Evolutionary conservation across 2,888 invertebrate genomes (phyloP).

Genomic region (Conus canariensis): DNA sequence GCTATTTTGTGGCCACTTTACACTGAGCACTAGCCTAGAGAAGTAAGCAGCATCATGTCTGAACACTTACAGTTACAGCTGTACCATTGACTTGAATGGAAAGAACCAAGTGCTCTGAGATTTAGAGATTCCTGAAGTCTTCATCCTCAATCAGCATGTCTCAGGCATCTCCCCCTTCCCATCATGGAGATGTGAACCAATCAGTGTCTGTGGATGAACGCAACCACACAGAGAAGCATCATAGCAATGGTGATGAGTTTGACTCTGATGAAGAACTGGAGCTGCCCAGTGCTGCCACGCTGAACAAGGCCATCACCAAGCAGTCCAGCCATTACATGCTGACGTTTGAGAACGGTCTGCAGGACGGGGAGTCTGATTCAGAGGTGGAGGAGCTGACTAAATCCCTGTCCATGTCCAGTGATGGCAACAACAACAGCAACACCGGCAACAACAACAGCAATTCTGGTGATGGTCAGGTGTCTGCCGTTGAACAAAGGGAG

Average conservation of each 20-base stretch:
- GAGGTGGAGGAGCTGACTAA: slow-evolving; percentile 38
- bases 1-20: too few species aligned
- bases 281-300: background rate
- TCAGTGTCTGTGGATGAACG: background rate
- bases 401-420: slow-evolving; percentile 4
- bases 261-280: background rate
- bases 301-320: slow-evolving; percentile 13
- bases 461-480: too few species aligned
- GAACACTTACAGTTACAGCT: too few species aligned
- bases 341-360: slow-evolving; percentile 41
- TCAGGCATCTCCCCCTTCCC: slow-evolving; percentile 4
- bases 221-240: background rate
- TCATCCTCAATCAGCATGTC: background rate
- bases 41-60: too few species aligned
- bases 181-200: background rate
- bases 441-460: background rate
- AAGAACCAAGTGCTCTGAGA: too few species aligned
- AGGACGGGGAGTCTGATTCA: slow-evolving; percentile 33
- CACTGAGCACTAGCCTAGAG: too few species aligned
- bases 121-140: too few species aligned
- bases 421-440: slow-evolving; percentile 27
- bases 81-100: too few species aligned
- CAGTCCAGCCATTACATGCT: slow-evolving; percentile 38
- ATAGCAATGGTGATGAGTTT: background rate
- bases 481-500: background rate